Percentiles rank a stretch among this genome's conserved stretches.
phyloP scores from a whole-genome alignment of 1,140 invertebrate genomes.

The Cylas formicarius region DNA sequence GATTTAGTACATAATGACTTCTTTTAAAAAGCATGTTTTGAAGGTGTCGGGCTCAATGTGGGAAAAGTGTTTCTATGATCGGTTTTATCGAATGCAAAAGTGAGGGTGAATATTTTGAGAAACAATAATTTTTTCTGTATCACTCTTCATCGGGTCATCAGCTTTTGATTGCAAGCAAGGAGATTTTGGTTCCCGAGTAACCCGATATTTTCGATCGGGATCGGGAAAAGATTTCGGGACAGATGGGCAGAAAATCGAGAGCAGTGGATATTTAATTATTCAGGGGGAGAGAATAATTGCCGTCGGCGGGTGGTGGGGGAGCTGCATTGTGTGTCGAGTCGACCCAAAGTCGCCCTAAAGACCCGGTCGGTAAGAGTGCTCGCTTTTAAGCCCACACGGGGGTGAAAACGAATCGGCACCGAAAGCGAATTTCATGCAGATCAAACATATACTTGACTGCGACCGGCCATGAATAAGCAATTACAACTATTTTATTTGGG shows the following conservation, averaged over 20 bases:
- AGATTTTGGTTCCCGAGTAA: too few relatives aligned
- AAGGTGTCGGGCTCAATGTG: too few relatives aligned
- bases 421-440: conserved; percentile 26
- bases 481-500: conserved; percentile 19
- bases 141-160: too few relatives aligned
- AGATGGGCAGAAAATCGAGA: conserved; percentile 39
- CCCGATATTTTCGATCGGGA: too few relatives aligned
- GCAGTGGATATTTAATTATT: conserved; percentile 41
- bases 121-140: too few relatives aligned
- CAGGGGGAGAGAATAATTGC: conserved; percentile 42
- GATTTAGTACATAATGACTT: too few relatives aligned
- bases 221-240: conserved; percentile 31
- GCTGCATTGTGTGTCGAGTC: conserved; percentile 18
- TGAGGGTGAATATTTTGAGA: too few relatives aligned
- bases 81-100: too few relatives aligned
- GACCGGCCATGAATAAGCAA: conserved; percentile 36
- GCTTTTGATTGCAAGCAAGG: too few relatives aligned
- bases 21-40: too few relatives aligned
- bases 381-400: conserved; percentile 8
- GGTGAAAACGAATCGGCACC: conserved; percentile 16
- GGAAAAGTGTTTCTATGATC: too few relatives aligned
- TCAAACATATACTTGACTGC: conserved; percentile 36
- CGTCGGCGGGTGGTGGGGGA: conserved; percentile 31
- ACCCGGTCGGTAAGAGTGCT: conserved; percentile 6
- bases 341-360: conserved; percentile 27